Conservation (phyloP, 2,888 invertebrate species). For the Drosophila gaucha region DNA sequence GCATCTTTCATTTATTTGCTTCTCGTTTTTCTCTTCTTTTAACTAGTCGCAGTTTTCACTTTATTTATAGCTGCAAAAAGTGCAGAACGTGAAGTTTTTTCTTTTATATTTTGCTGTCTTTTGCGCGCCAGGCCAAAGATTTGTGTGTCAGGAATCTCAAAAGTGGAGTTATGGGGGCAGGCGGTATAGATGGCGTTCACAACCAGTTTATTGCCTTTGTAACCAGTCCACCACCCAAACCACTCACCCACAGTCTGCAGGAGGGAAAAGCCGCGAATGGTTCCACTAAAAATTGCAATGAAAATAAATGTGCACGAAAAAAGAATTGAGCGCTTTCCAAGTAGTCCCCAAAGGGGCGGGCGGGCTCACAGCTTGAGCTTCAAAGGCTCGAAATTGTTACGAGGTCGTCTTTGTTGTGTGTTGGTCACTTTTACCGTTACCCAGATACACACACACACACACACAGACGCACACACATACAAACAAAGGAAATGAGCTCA, state of each 20-base stretch:
- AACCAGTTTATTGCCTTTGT: constrained; percentile 63
- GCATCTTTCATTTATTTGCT: constrained; percentile 1
- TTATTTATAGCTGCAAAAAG: constrained; percentile 71
- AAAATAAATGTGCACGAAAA: constrained; percentile 50
- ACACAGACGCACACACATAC: constrained; percentile 1
- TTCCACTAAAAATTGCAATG: constrained; percentile 59
- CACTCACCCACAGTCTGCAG: constrained; percentile 51
- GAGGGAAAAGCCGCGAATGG: constrained; percentile 20
- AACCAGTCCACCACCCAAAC: constrained; percentile 64
- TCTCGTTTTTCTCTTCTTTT: constrained; percentile 17
- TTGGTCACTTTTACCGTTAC: constrained; percentile 47
- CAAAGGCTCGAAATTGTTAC: constrained; percentile 63
- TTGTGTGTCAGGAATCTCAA: constrained; percentile 38
- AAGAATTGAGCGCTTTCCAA: constrained; percentile 69
- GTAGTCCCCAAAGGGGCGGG: constrained; percentile 29
- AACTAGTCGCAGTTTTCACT: constrained; percentile 61
- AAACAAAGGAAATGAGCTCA: constrained; percentile 73
- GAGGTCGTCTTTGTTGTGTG: constrained; percentile 67
- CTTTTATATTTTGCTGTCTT: constrained; percentile 51
- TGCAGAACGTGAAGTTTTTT: constrained; percentile 61
- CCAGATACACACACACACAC: constrained; percentile 24
- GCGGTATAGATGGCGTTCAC: constrained; percentile 18
- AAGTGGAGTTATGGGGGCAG: neutral
- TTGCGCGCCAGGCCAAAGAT: constrained; percentile 73
- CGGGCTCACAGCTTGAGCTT: constrained; percentile 13